Conservation (phyloP, 2,797 vertebrate species). For the Falco rusticolus region DNA sequence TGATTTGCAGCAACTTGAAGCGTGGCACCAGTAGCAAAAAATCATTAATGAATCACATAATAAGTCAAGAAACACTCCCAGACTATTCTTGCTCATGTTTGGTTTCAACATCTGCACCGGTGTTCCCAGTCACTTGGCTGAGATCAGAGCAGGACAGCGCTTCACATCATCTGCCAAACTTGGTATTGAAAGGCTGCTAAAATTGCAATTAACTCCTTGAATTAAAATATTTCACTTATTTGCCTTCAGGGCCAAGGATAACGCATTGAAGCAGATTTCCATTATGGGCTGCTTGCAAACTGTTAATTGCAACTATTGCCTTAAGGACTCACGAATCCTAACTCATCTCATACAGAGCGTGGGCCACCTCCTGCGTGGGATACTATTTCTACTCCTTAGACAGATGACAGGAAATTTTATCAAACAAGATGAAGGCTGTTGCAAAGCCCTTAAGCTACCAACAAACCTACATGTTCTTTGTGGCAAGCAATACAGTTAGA, state of each 20-base stretch:
- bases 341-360: background rate
- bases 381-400: background rate
- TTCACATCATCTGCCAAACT: background rate
- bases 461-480: background rate
- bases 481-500: background rate
- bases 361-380: background rate
- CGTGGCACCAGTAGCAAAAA: background rate
- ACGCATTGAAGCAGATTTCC: background rate
- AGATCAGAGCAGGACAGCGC: background rate
- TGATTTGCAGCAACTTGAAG: background rate
- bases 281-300: background rate
- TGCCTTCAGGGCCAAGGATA: background rate
- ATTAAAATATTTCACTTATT: slow-evolving; percentile 16
- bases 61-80: background rate
- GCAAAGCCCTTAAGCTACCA: background rate
- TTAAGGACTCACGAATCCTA: background rate
- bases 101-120: background rate
- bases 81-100: background rate
- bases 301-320: background rate
- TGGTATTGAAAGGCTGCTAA: background rate
- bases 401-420: background rate
- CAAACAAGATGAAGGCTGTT: background rate
- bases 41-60: background rate
- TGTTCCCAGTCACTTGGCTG: background rate
- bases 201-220: slow-evolving; percentile 14